These are phyloP conservation scores for Lepus americanus DNA, from an alignment of 2,113 vertebrate species.

Conservation along the genomic window DNA sequence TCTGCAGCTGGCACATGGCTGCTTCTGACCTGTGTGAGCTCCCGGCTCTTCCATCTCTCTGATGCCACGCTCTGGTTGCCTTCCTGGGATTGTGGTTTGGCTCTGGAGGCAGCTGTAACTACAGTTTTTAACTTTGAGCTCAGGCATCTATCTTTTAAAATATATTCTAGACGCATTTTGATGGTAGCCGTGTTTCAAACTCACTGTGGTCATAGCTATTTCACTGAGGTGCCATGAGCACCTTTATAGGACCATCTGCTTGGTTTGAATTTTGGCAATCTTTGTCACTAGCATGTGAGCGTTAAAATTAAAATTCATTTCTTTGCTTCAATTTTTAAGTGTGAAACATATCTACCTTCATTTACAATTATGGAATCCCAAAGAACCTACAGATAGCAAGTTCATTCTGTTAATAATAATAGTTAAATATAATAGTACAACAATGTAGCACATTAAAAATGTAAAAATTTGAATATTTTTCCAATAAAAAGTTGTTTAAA, in stretches of 20 bases:
- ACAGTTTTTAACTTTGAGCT: background rate
- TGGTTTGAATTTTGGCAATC: background rate
- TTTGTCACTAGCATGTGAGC: background rate
- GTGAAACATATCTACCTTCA: background rate
- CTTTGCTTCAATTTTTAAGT: background rate
- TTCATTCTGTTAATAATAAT: background rate
- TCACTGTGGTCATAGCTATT: background rate
- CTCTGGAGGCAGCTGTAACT: background rate
- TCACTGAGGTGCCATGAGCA: background rate
- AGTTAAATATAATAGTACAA: background rate
- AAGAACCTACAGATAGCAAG: background rate
- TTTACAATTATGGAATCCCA: background rate
- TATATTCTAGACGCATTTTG: background rate
- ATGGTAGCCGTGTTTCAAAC: background rate
- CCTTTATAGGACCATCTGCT: background rate
- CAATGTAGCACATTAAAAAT: background rate
- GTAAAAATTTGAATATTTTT: background rate
- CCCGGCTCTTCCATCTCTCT: background rate
- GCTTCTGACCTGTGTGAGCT: background rate
- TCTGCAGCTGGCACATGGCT: background rate
- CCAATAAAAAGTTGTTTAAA: background rate
- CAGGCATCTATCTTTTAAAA: background rate
- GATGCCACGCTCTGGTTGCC: background rate
- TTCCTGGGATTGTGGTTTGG: background rate
- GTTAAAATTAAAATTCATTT: slow-evolving; percentile 24